Conservation (phyloP, 2,113 vertebrate genomes). For the Opisthocomus hoazin region DNA sequence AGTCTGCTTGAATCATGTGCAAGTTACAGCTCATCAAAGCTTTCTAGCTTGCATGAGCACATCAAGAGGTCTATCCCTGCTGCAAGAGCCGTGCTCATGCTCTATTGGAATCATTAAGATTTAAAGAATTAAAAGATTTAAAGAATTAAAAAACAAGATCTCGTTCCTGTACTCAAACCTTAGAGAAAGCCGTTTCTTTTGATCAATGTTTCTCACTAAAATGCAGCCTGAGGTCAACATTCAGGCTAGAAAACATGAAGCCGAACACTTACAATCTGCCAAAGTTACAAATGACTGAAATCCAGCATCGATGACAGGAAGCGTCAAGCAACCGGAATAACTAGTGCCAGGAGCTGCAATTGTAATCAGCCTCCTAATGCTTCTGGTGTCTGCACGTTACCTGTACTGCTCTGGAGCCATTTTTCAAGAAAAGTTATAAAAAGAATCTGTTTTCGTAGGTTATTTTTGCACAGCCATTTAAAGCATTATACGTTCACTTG, state of each 20-base stretch:
- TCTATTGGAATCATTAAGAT: not conserved
- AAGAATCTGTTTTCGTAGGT: not conserved
- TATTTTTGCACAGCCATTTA: conserved; percentile 55
- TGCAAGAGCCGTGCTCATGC: not conserved
- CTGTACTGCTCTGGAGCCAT: not conserved
- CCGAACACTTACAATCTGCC: not conserved
- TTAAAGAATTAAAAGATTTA: too few relatives aligned
- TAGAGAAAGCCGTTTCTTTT: not conserved
- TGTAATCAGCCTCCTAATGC: not conserved
- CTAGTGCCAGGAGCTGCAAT: not conserved
- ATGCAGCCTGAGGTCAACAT: not conserved
- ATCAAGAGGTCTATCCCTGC: not conserved
- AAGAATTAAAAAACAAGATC: not conserved
- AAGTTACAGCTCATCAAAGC: not conserved
- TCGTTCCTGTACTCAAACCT: not conserved
- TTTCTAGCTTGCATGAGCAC: not conserved
- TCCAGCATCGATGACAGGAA: not conserved
- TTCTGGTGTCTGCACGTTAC: not conserved
- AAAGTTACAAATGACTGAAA: not conserved
- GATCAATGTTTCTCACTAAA: not conserved
- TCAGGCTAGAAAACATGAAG: not conserved
- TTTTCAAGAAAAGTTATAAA: conserved; percentile 22
- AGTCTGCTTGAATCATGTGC: not conserved
- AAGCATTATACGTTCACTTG: not conserved
- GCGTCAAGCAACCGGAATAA: not conserved